Evolutionary conservation across 2,113 vertebrate genomes (phyloP).

Genomic region (Thalassoma bifasciatum): DNA sequence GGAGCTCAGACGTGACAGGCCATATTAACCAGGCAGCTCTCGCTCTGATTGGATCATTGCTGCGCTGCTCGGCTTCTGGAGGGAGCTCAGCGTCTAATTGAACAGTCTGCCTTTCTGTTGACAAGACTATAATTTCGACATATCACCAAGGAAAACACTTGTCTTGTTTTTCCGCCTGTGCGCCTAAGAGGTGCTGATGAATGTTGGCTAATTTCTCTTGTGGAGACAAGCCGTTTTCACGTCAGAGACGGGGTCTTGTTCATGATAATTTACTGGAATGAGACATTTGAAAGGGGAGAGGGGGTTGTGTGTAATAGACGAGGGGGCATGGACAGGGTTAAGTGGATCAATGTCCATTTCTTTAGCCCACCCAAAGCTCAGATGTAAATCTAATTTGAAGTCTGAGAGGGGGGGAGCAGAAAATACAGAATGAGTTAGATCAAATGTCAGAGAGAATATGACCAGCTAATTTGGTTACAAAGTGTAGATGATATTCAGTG

Average conservation of each 20-base stretch:
- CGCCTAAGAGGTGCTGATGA: slow-evolving; percentile 23
- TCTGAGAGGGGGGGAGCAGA: slow-evolving; percentile 51
- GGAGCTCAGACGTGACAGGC: slow-evolving; percentile 64
- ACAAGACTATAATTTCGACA: slow-evolving; percentile 60
- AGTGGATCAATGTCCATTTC: slow-evolving; percentile 72
- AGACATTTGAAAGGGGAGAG: neutral
- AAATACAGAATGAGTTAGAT: slow-evolving; percentile 65
- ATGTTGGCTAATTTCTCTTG: slow-evolving; percentile 27
- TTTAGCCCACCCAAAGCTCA: slow-evolving; percentile 48
- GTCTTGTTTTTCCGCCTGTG: slow-evolving; percentile 32
- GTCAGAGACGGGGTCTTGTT: neutral
- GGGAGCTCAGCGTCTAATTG: slow-evolving; percentile 55
- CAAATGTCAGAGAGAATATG: slow-evolving; percentile 67
- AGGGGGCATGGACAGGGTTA: slow-evolving; percentile 13
- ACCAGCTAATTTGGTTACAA: slow-evolving; percentile 72
- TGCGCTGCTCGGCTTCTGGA: slow-evolving; percentile 55
- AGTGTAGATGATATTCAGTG: slow-evolving; percentile 73
- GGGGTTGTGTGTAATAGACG: neutral
- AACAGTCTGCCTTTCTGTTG: slow-evolving; percentile 60
- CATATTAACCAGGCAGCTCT: slow-evolving; percentile 70
- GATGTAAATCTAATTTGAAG: slow-evolving; percentile 74
- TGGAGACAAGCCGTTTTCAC: slow-evolving; percentile 33
- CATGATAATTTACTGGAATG: slow-evolving; percentile 28
- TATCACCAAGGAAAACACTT: slow-evolving; percentile 46
- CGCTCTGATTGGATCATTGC: slow-evolving; percentile 65